Percentiles rank a stretch among this genome's conserved stretches.
phyloP scores from a whole-genome alignment of 2,113 vertebrate genomes.

The Fulmarus glacialis region DNA sequence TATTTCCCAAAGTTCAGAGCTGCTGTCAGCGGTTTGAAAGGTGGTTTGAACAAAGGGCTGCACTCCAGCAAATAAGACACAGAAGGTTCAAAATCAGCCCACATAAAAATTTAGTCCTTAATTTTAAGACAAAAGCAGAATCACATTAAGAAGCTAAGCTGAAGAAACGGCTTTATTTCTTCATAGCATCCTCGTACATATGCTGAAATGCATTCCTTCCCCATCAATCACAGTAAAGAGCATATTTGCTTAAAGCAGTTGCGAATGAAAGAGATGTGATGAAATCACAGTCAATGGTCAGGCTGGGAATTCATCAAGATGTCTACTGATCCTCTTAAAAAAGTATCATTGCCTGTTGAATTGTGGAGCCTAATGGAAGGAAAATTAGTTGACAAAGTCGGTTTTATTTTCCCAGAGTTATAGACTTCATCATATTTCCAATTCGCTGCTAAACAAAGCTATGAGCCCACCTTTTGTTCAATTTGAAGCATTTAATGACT shows the following conservation, averaged over 20 bases:
- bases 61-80: neutral
- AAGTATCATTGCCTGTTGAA: constrained; percentile 22
- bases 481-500: constrained; percentile 37
- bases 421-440: constrained; percentile 23
- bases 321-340: constrained; percentile 42
- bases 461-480: constrained; percentile 33
- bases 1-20: neutral
- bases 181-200: neutral
- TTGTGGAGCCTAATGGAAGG: constrained; percentile 31
- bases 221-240: constrained; percentile 10
- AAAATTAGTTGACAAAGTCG: constrained; percentile 20
- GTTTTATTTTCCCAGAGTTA: constrained; percentile 54
- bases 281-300: constrained; percentile 31
- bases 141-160: neutral
- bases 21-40: neutral
- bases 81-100: neutral
- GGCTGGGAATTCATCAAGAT: constrained; percentile 50
- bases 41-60: neutral
- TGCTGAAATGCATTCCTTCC: neutral
- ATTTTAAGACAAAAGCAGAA: neutral
- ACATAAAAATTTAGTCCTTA: neutral
- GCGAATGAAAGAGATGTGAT: constrained; percentile 21
- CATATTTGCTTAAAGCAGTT: constrained; percentile 32
- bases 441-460: constrained; percentile 13
- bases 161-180: constrained; percentile 10